Evolutionary conservation across 2,888 invertebrate genomes (phyloP).

Genomic region (Leptinotarsa haldemani): DNA sequence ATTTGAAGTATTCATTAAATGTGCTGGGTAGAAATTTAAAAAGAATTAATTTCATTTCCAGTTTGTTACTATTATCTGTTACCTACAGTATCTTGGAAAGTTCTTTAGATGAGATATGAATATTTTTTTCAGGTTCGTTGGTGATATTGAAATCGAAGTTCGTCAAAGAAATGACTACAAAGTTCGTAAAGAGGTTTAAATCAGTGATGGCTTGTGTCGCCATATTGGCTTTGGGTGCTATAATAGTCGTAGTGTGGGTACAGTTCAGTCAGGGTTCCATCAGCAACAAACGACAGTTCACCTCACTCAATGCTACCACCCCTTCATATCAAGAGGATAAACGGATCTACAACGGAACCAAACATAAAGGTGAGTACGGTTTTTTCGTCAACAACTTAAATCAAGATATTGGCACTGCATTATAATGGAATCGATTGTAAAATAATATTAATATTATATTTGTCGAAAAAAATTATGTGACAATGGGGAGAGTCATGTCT

Average conservation of each 20-base stretch:
- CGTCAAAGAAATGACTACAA: slow-evolving; percentile 29
- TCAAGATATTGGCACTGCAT: background rate
- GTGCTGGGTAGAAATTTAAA: no score
- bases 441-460: no score
- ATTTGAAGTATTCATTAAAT: no score
- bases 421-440: no score
- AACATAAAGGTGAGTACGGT: slow-evolving; percentile 37
- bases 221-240: slow-evolving; percentile 56
- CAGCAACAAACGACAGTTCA: slow-evolving; percentile 36
- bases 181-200: slow-evolving; percentile 37
- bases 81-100: no score
- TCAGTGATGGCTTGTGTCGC: slow-evolving; percentile 56
- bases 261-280: slow-evolving; percentile 59
- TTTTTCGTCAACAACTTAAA: background rate
- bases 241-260: slow-evolving; percentile 62
- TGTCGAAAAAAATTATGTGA: no score
- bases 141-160: slow-evolving; percentile 8
- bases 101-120: background rate
- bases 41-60: background rate
- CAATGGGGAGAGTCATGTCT: no score
- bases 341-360: slow-evolving; percentile 27
- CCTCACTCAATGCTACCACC: slow-evolving; percentile 31
- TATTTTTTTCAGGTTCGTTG: slow-evolving; percentile 29
- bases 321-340: slow-evolving; percentile 25
- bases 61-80: no score